A percentile compares a stretch with the other conserved stretches of the same genome.
Conservation (phyloP, 2,113 vertebrate species). For the Paramisgurnus dabryanus region DNA sequence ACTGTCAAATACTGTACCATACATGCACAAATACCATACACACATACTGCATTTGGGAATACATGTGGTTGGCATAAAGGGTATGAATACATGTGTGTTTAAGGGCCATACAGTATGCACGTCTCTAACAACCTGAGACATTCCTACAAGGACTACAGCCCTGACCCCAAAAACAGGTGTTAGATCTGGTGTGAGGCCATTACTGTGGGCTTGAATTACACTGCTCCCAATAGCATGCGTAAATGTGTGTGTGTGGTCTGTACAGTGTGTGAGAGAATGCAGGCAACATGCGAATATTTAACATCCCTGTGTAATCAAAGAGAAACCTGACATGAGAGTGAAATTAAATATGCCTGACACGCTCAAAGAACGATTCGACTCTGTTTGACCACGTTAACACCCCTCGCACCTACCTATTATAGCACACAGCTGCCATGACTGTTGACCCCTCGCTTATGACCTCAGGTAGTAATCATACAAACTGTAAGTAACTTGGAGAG, state of each 20-base stretch:
- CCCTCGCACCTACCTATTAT: not conserved
- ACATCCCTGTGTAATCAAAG: constrained; percentile 1
- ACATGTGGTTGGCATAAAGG: too few species aligned
- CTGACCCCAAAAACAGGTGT: constrained; percentile 62
- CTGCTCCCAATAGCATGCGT: not conserved
- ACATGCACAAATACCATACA: too few species aligned
- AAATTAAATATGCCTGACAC: constrained; percentile 27
- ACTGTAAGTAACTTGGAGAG: not conserved
- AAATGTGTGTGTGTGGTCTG: constrained; percentile 6
- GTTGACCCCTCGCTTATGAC: constrained; percentile 12
- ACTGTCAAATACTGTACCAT: too few species aligned
- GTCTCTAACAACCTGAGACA: constrained; percentile 16
- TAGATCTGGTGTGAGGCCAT: not conserved
- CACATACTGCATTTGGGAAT: too few species aligned
- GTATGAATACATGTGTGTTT: not conserved
- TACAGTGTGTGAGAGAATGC: not conserved
- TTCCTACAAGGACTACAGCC: constrained; percentile 44
- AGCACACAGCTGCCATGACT: constrained; percentile 22
- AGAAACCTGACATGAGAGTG: constrained; percentile 28
- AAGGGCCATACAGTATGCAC: not conserved
- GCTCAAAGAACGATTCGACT: not conserved
- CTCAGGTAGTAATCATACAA: constrained; percentile 6
- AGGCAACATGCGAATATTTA: not conserved
- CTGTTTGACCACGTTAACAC: constrained; percentile 10
- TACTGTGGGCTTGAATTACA: constrained; percentile 35